Percentiles rank a stretch among this genome's conserved stretches.
Evolutionary conservation across 2,113 vertebrate species (phyloP).

Genomic region (Egretta garzetta): DNA sequence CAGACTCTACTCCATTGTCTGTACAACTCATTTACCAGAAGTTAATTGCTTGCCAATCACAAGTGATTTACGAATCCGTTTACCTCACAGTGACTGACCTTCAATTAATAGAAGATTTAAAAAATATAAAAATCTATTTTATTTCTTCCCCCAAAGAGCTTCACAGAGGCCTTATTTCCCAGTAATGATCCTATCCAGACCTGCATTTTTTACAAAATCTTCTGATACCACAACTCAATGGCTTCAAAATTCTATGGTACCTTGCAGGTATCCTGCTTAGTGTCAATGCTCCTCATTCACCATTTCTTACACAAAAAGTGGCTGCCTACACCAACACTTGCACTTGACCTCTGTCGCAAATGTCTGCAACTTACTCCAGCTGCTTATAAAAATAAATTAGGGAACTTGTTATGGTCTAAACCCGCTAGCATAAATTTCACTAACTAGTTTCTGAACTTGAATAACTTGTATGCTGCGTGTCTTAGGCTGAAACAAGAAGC

Average conservation of each 20-base stretch:
- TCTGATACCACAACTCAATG: neutral
- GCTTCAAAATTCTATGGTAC: neutral
- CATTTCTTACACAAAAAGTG: neutral
- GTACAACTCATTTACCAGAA: neutral
- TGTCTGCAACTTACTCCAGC: neutral
- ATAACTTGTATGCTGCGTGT: neutral
- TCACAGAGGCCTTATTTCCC: neutral
- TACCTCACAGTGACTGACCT: neutral
- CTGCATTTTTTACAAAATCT: neutral
- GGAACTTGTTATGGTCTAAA: neutral
- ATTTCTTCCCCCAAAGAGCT: neutral
- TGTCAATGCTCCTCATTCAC: neutral
- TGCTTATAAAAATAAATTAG: conserved; percentile 8
- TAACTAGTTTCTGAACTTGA: conserved; percentile 37
- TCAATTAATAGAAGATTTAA: neutral
- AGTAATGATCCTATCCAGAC: neutral
- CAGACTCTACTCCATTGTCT: neutral
- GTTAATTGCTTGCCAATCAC: neutral
- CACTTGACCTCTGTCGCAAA: neutral
- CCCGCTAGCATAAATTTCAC: neutral
- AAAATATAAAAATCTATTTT: neutral
- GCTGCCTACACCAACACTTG: neutral
- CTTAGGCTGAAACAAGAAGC: neutral
- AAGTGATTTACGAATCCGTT: neutral
- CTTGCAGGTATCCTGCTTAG: neutral